phyloP scores from a whole-genome alignment of 2,113 vertebrate species.

The Toxostoma redivivum region DNA sequence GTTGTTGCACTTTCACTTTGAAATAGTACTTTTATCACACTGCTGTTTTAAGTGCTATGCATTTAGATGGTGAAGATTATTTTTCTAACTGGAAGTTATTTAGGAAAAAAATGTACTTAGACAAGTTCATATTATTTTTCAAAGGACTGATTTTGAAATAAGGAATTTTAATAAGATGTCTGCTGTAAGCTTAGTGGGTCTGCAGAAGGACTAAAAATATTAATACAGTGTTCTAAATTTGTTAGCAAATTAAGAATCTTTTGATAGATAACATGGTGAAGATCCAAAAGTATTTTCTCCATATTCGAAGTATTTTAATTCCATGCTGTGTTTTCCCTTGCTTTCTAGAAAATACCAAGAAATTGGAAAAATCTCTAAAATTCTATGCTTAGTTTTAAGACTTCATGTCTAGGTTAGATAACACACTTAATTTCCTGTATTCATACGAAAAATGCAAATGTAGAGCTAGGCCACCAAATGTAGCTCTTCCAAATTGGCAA shows the following conservation, averaged over 20 bases:
- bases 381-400: neutral
- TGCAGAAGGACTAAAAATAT: neutral
- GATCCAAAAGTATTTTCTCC: neutral
- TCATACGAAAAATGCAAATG: neutral
- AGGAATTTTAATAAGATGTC: neutral
- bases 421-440: neutral
- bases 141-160: neutral
- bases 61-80: neutral
- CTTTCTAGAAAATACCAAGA: neutral
- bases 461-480: neutral
- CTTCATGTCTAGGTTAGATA: neutral
- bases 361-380: neutral
- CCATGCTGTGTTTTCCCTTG: neutral
- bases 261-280: neutral
- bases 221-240: neutral
- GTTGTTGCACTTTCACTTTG: neutral
- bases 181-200: neutral
- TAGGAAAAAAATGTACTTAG: neutral
- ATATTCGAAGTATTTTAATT: neutral
- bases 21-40: neutral
- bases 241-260: neutral
- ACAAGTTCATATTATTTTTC: neutral
- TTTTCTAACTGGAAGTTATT: neutral
- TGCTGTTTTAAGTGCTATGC: neutral
- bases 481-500: neutral